Base-by-base conservation (phyloP, 2,888 invertebrate genomes). In the Troides aeacus region DNA sequence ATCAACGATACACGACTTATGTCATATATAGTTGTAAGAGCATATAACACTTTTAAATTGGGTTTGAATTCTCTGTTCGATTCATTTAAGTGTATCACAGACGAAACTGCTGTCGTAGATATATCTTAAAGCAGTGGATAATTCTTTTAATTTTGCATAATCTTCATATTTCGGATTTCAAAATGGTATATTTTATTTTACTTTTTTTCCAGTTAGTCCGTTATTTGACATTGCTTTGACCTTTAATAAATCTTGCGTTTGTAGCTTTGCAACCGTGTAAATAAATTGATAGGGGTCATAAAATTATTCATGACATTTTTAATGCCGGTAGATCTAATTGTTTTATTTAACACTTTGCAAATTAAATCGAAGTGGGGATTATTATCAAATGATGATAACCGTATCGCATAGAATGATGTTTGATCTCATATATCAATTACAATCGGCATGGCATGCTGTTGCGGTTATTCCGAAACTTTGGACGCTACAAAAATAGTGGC, bases 211-310 rank as follows among this genome's bases (percentile, higher is more conserved):
- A 81, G 77, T 53, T 53, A 53, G n/a, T 53, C 46, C 23, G 62
- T 62, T n/a, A 64, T 39, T 60, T 90, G 91, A 90, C 91, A 86
- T 91, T 90, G 83, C 78, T 74, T 79, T 88, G 91, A 90, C 91
- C 91, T 91, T 84, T 75, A 71, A 50, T 64, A 62, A 42, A 30
- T 39, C 42, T 64, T 60, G 58, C 36, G 23, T 42, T 24, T 21
- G 42, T 36, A 53, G n/a, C 10, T 58, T 58, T 23, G 21, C 23
- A 58, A 58, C n/a, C 23, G 23, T 23, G 1, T 23, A 53, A 18
- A 53, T 58, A 58, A 21, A 24, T 58, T 58, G 10, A 23, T 24
- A 58, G 50, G 7, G 18, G 24, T 23, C 17, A 50, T 10, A 46
- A 63, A 63, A 68, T 57, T n/a, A 30, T 60, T 59, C 24, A 60